Evolutionary conservation across 1,140 invertebrate genomes (phyloP).

Genomic region (Delia radicum): DNA sequence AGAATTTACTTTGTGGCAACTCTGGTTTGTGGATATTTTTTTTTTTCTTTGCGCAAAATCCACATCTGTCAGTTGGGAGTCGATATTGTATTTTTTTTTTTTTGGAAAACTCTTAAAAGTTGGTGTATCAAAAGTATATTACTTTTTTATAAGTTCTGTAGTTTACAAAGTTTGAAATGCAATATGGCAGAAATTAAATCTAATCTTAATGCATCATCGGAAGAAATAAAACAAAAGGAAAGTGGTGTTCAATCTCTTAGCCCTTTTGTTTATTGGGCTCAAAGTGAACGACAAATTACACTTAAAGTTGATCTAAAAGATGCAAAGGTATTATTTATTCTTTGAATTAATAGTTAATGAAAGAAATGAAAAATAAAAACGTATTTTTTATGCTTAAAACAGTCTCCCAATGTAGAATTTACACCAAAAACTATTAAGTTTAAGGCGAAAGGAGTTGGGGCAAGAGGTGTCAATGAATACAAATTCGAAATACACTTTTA

Average conservation of each 20-base stretch:
- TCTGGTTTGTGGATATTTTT: neutral
- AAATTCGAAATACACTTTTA: constrained; percentile 73
- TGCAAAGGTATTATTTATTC: constrained; percentile 48
- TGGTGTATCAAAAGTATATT: neutral
- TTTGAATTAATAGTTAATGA: no score
- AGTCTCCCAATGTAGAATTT: constrained; percentile 53
- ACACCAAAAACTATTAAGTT: constrained; percentile 64
- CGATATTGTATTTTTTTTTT: neutral
- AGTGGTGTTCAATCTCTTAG: constrained; percentile 54
- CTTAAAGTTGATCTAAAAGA: constrained; percentile 84
- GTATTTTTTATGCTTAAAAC: neutral
- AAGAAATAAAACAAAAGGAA: neutral
- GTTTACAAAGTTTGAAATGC: neutral
- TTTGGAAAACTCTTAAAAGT: neutral
- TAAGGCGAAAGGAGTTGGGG: constrained; percentile 67
- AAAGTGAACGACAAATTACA: constrained; percentile 74
- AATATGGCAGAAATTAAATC: neutral
- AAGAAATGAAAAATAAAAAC: no score
- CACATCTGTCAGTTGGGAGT: neutral
- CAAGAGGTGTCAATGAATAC: constrained; percentile 70
- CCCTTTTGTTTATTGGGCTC: constrained; percentile 92
- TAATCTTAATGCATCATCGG: neutral
- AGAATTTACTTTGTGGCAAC: neutral
- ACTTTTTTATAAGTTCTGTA: neutral
- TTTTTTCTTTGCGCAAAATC: neutral